These are phyloP conservation scores for Plagiodera versicolora DNA, from an alignment of 2,888 invertebrate species.

Conservation along the genomic window DNA sequence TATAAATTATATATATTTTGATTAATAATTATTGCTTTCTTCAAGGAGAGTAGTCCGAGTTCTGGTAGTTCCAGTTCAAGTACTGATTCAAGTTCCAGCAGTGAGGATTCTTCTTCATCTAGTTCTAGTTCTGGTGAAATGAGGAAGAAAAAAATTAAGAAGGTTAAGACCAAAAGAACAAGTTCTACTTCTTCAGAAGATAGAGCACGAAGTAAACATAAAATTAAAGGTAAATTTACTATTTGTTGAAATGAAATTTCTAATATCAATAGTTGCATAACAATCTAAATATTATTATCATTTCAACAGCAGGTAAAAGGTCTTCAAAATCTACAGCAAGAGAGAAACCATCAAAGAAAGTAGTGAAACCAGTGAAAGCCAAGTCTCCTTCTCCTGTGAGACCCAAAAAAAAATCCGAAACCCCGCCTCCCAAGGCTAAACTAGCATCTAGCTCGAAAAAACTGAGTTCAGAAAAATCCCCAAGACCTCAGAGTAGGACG, in stretches of 20 bases:
- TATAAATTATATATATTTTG: neutral
- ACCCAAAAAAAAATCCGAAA: constrained; percentile 50
- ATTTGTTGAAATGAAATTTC: too few species aligned
- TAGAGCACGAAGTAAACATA: constrained; percentile 57
- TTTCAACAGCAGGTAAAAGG: neutral
- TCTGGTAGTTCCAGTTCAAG: constrained; percentile 66
- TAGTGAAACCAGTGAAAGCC: constrained; percentile 31
- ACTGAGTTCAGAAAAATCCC: constrained; percentile 45
- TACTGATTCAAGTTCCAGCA: constrained; percentile 66
- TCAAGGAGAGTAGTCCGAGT: constrained; percentile 66
- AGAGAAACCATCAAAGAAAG: constrained; percentile 15
- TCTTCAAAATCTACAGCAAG: constrained; percentile 51
- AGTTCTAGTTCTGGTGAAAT: constrained; percentile 54
- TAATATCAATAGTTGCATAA: too few species aligned
- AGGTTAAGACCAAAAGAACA: constrained; percentile 47
- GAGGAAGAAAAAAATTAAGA: constrained; percentile 48
- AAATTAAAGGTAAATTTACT: constrained; percentile 55
- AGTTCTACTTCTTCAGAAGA: constrained; percentile 61
- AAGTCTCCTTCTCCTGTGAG: constrained; percentile 50
- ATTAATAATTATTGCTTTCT: neutral
- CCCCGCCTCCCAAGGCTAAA: constrained; percentile 52
- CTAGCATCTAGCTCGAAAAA: constrained; percentile 36
- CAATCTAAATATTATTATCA: too few species aligned
- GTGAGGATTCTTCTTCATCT: constrained; percentile 68
- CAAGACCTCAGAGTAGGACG: constrained; percentile 45